These are phyloP conservation scores for Eurytoma adleriae DNA, from an alignment of 2,888 invertebrate species.

Conservation along the genomic window DNA sequence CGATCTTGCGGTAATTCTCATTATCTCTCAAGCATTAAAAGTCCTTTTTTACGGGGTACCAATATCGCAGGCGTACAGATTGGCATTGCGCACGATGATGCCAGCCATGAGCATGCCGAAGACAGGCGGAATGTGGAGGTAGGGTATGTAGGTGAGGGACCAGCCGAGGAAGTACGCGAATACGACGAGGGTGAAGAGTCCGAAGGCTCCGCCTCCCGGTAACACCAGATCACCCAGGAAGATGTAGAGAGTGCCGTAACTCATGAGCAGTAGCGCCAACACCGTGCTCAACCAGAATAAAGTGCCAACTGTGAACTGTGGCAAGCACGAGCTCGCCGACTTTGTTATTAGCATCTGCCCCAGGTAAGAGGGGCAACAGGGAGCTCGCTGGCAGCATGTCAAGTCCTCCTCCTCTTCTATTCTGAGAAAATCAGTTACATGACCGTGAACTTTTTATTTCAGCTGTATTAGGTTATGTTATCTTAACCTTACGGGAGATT, in stretches of 20 bases:
- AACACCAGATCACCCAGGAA: constrained; percentile 65
- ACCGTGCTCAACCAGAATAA: constrained; percentile 64
- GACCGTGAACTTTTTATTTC: too few species aligned
- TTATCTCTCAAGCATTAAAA: not conserved
- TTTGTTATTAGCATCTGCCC: constrained; percentile 64
- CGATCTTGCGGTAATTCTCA: constrained; percentile 6
- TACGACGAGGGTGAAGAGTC: constrained; percentile 65
- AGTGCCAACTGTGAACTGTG: constrained; percentile 64
- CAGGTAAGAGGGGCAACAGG: constrained; percentile 62
- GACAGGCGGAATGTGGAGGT: constrained; percentile 77
- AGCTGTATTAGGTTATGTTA: too few species aligned
- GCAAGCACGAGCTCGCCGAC: constrained; percentile 56
- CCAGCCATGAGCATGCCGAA: constrained; percentile 82
- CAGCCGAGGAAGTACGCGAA: constrained; percentile 68
- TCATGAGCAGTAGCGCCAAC: constrained; percentile 54
- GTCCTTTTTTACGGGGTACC: not conserved
- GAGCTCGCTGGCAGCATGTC: constrained; percentile 67
- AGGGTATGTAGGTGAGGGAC: constrained; percentile 66
- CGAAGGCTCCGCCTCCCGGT: constrained; percentile 65
- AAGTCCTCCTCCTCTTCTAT: constrained; percentile 38
- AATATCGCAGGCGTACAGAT: constrained; percentile 17
- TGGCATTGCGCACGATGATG: constrained; percentile 68
- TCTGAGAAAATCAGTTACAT: too few species aligned
- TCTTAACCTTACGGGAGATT: too few species aligned
- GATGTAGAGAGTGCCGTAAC: constrained; percentile 65